Evolutionary conservation across 2,888 invertebrate species (phyloP).

Genomic region (Timandra comae): DNA sequence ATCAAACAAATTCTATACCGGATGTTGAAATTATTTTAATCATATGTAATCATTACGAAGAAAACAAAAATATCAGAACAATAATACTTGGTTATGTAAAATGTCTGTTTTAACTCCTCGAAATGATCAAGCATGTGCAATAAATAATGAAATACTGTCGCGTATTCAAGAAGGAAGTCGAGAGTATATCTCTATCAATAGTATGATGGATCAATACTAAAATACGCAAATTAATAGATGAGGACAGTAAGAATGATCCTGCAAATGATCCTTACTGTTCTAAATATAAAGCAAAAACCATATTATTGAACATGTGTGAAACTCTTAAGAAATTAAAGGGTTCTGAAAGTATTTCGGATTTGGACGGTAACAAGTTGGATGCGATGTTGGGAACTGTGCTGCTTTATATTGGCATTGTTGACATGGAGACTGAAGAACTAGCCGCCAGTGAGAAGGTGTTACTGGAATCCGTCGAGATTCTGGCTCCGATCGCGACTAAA

Average conservation of each 20-base stretch:
- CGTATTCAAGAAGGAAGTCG: too few species aligned
- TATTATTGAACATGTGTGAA: conserved; percentile 79
- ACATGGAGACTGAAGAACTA: conserved; percentile 87
- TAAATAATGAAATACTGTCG: too few species aligned
- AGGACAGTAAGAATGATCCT: conserved; percentile 85
- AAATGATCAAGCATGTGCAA: too few species aligned
- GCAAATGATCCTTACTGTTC: conserved; percentile 86
- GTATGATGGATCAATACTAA: too few species aligned
- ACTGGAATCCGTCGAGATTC: conserved; percentile 77
- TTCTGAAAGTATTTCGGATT: conserved; percentile 34
- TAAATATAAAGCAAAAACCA: conserved; percentile 86
- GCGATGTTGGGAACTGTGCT: conserved; percentile 81
- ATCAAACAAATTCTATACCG: too few species aligned
- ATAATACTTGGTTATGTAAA: too few species aligned
- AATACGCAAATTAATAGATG: conserved; percentile 80
- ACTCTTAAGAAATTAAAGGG: conserved; percentile 67
- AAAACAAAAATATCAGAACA: too few species aligned
- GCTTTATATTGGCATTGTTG: conserved; percentile 85
- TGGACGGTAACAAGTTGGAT: conserved; percentile 43
- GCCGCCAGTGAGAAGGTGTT: conserved; percentile 83
- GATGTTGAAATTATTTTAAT: too few species aligned
- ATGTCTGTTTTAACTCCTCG: too few species aligned
- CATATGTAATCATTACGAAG: too few species aligned
- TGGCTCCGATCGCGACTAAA: conserved; percentile 71
- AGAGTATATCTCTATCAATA: too few species aligned